A percentile compares a stretch with the other conserved stretches of the same genome.
Conservation (phyloP, 2,113 vertebrate genomes). For the Carassius gibelio region DNA sequence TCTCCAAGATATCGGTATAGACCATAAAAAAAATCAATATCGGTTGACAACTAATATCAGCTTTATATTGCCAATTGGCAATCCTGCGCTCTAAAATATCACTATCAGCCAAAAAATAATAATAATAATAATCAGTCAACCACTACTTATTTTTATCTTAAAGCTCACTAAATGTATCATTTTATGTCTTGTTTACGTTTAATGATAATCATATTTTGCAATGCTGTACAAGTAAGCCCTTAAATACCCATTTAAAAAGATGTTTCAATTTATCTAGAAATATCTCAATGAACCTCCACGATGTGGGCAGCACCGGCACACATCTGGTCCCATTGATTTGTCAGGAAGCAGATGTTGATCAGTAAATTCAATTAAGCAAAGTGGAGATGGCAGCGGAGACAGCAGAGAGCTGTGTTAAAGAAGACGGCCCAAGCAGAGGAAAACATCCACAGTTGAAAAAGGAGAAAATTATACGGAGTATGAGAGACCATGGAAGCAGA, state of each 20-base stretch:
- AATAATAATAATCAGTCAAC: not conserved
- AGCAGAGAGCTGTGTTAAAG: conserved; percentile 21
- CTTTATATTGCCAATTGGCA: too few relatives aligned
- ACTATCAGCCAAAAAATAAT: not conserved
- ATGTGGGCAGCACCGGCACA: conserved; percentile 9
- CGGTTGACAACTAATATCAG: not conserved
- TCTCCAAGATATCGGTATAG: too few relatives aligned
- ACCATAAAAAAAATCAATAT: not conserved
- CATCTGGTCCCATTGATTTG: conserved; percentile 20
- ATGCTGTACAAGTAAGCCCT: not conserved
- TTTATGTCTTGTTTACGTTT: not conserved
- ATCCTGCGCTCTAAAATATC: too few relatives aligned
- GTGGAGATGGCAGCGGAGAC: not conserved
- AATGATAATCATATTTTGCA: not conserved
- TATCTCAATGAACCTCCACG: not conserved
- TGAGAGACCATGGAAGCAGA: not conserved
- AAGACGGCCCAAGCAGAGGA: conserved; percentile 12
- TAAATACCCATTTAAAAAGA: not conserved
- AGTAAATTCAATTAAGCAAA: conserved; percentile 13
- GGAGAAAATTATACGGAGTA: not conserved
- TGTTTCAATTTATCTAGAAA: not conserved
- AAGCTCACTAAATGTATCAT: not conserved
- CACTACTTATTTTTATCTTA: not conserved
- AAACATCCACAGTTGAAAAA: not conserved
- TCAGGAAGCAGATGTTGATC: conserved; percentile 19